Percentiles rank a stretch among this genome's conserved stretches.
These are phyloP conservation scores for Camarhynchus parvulus DNA, from an alignment of 2,113 vertebrate genomes.

Conservation along the genomic window DNA sequence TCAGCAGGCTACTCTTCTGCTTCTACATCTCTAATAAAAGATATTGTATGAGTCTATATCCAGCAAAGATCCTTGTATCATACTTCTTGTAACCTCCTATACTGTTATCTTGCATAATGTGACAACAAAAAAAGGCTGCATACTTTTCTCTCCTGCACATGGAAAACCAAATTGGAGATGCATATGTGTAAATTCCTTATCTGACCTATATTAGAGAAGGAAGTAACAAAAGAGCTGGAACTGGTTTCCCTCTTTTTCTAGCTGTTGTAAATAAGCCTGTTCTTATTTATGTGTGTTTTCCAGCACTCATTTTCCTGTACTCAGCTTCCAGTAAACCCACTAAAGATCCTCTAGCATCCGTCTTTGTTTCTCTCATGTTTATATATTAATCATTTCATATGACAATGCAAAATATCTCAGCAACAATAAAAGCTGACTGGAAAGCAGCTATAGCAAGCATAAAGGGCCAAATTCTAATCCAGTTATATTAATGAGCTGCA, in stretches of 20 bases:
- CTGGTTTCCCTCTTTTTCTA: not conserved
- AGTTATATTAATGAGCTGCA: not conserved
- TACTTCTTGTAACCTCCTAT: not conserved
- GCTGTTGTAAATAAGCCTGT: not conserved
- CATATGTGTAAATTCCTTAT: not conserved
- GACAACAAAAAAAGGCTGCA: not conserved
- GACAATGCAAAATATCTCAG: not conserved
- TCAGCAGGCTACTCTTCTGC: not conserved
- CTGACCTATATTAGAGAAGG: not conserved
- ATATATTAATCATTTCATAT: conserved; percentile 21
- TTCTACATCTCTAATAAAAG: not conserved
- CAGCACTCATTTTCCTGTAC: not conserved
- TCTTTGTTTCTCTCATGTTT: conserved; percentile 29
- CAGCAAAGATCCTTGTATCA: not conserved
- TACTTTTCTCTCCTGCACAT: not conserved
- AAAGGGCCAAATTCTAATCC: not conserved
- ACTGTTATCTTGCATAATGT: not conserved
- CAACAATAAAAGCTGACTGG: not conserved
- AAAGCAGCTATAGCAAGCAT: not conserved
- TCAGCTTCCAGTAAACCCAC: not conserved
- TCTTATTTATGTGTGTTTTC: not conserved
- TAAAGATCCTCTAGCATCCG: not conserved
- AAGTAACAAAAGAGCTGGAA: not conserved
- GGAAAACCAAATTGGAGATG: not conserved
- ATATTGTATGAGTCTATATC: not conserved